Evolutionary conservation across 2,113 vertebrate species (phyloP).

Genomic region (Nymphicus hollandicus): DNA sequence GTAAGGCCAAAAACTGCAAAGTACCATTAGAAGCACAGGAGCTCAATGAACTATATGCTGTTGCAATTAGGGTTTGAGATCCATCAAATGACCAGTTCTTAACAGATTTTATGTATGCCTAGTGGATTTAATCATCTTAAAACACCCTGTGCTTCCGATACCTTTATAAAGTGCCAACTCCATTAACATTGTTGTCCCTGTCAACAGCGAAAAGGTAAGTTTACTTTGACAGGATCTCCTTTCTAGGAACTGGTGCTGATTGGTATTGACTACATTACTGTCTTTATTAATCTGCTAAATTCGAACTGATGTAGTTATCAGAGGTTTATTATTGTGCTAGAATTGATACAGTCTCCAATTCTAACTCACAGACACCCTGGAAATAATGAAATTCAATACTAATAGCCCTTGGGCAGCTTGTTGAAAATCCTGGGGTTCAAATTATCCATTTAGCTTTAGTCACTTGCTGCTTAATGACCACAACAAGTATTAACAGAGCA

Average conservation of each 20-base stretch:
- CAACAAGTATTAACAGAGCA: neutral
- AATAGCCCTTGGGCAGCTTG: neutral
- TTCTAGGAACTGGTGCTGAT: neutral
- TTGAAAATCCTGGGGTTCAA: slow-evolving; percentile 27
- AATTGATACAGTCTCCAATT: slow-evolving; percentile 6
- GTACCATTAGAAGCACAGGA: neutral
- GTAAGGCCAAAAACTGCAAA: neutral
- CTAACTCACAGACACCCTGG: neutral
- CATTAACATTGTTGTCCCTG: slow-evolving; percentile 25
- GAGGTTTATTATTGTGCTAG: neutral
- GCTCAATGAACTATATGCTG: neutral
- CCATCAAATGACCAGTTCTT: slow-evolving; percentile 46
- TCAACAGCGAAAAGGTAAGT: slow-evolving; percentile 6
- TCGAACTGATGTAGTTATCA: slow-evolving; percentile 36
- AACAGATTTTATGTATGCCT: slow-evolving; percentile 15
- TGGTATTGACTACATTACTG: slow-evolving; percentile 33
- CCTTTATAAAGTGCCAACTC: slow-evolving; percentile 40
- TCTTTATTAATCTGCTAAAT: slow-evolving; percentile 35
- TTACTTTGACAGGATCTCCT: slow-evolving; percentile 51
- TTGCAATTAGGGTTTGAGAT: slow-evolving; percentile 13
- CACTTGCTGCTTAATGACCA: slow-evolving; percentile 38
- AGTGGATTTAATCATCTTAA: slow-evolving; percentile 57
- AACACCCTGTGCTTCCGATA: slow-evolving; percentile 23
- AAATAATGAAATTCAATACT: slow-evolving; percentile 43
- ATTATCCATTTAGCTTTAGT: slow-evolving; percentile 34